phyloP scores from a whole-genome alignment of 2,113 vertebrate genomes.

The Monopterus albus region DNA sequence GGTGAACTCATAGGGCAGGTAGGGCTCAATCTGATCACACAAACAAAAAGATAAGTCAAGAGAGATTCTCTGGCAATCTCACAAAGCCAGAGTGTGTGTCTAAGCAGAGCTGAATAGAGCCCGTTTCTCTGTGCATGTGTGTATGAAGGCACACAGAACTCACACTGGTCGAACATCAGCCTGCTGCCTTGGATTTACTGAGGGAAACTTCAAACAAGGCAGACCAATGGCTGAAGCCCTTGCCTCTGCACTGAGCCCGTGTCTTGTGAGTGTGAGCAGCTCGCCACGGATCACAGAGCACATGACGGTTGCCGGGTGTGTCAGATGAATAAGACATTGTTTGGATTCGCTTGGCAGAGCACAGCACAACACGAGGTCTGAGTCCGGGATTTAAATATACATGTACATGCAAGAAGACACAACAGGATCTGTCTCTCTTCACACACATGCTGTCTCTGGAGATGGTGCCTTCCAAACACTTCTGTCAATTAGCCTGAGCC shows the following conservation, averaged over 20 bases:
- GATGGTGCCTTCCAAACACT: background rate
- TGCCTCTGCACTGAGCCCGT: conserved; percentile 29
- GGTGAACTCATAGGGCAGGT: conserved; percentile 98
- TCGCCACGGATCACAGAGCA: conserved; percentile 42
- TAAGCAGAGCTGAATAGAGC: background rate
- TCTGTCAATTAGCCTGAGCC: too few relatives aligned
- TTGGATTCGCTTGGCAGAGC: background rate
- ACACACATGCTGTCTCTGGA: background rate
- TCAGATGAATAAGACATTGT: conserved; percentile 62
- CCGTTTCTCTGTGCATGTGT: too few relatives aligned
- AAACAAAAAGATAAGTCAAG: too few relatives aligned
- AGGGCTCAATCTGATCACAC: conserved; percentile 91
- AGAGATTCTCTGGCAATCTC: too few relatives aligned
- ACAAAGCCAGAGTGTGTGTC: too few relatives aligned
- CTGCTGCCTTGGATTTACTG: background rate
- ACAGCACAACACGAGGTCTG: conserved; percentile 36
- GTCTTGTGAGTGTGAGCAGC: conserved; percentile 6
- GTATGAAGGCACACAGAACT: background rate
- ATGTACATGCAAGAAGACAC: background rate
- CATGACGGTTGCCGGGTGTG: conserved; percentile 24
- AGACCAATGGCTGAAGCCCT: conserved; percentile 50
- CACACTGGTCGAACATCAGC: conserved; percentile 21
- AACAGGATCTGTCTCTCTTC: conserved; percentile 1
- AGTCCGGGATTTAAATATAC: conserved; percentile 27
- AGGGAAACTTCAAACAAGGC: conserved; percentile 31